phyloP scores from a whole-genome alignment of 2,113 vertebrate species.

The Macrotis lagotis region DNA sequence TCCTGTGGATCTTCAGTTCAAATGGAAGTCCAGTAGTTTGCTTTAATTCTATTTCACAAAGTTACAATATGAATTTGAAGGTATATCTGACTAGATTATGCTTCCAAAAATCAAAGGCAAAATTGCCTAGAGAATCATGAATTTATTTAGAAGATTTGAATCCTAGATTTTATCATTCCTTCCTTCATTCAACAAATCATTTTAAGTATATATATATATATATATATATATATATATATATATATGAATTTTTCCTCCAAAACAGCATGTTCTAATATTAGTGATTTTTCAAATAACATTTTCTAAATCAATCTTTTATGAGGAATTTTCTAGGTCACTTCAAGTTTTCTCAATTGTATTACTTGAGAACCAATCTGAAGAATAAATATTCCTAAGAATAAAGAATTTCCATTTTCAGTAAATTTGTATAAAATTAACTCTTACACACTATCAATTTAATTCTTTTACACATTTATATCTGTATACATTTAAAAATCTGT shows the following conservation, averaged over 20 bases:
- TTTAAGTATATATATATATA: not conserved
- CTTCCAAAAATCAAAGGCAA: not conserved
- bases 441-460: not conserved
- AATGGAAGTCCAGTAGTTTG: not conserved
- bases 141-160: accelerated
- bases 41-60: not conserved
- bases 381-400: not conserved
- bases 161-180: not conserved
- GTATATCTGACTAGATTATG: not conserved
- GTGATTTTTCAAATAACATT: accelerated
- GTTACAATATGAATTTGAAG: not conserved
- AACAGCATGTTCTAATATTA: accelerated
- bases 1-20: not conserved
- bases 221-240: accelerated
- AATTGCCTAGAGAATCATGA: not conserved
- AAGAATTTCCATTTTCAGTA: not conserved
- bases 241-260: not conserved
- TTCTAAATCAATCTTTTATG: not conserved
- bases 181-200: not conserved
- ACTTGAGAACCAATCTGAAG: not conserved
- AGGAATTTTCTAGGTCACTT: not conserved
- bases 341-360: not conserved
- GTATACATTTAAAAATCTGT: not conserved
- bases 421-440: not conserved
- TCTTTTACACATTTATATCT: not conserved